A percentile compares a stretch with the other conserved stretches of the same genome.
These are phyloP conservation scores for Hycleus phaleratus DNA, from an alignment of 1,140 invertebrate species.

Conservation along the genomic window DNA sequence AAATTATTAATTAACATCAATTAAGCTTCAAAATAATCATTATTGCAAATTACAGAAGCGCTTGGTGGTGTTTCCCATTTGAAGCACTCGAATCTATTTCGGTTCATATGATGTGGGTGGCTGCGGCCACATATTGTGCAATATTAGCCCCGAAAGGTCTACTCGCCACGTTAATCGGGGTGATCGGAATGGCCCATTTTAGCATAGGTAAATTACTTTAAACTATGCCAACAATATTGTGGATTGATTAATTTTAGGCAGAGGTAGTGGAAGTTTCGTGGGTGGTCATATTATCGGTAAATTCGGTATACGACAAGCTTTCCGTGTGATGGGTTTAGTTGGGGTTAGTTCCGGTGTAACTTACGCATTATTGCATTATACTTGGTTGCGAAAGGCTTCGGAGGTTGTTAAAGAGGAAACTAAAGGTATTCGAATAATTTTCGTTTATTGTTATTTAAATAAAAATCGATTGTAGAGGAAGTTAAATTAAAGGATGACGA, in stretches of 20 bases:
- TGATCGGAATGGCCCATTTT: constrained; percentile 75
- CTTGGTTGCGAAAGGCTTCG: constrained; percentile 59
- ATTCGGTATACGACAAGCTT: constrained; percentile 63
- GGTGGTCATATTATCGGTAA: constrained; percentile 68
- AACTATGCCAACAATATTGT: too few species aligned
- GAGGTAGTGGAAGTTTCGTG: constrained; percentile 72
- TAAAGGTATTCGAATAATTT: not conserved
- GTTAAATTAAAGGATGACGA: constrained; percentile 33
- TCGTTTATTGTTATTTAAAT: not conserved
- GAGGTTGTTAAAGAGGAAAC: constrained; percentile 42
- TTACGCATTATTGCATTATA: constrained; percentile 62
- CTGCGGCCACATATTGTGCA: constrained; percentile 77
- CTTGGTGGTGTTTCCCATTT: constrained; percentile 79
- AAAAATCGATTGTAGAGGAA: too few species aligned
- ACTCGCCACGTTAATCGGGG: constrained; percentile 71
- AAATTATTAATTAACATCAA: constrained; percentile 39
- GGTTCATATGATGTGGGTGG: constrained; percentile 81
- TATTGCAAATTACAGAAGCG: constrained; percentile 49
- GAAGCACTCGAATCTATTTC: constrained; percentile 79
- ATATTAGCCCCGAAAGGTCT: constrained; percentile 70
- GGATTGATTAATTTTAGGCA: constrained; percentile 7
- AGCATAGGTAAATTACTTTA: constrained; percentile 49
- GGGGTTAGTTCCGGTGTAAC: constrained; percentile 58
- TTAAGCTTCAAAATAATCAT: not conserved
- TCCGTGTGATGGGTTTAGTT: constrained; percentile 65